Evolutionary conservation across 92 coral and sea anemone genomes (phyloP).

Genomic region (Diadumene lineata): DNA sequence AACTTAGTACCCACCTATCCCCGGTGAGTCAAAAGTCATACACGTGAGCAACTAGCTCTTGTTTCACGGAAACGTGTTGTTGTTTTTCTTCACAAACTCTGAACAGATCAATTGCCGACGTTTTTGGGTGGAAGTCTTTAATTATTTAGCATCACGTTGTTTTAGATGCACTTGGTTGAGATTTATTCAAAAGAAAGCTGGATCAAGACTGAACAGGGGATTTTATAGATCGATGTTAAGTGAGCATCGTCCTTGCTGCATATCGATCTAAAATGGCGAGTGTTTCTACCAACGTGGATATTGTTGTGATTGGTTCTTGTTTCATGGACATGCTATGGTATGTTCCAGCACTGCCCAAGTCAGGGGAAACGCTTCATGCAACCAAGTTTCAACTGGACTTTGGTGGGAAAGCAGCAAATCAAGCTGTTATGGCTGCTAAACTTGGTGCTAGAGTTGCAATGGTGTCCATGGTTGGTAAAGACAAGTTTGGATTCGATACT

Average conservation of each 20-base stretch:
- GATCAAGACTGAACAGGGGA: too few species aligned
- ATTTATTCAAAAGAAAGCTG: too few species aligned
- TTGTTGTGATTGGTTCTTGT: slow-evolving; percentile 88
- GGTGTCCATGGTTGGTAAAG: slow-evolving; percentile 83
- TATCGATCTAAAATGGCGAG: slow-evolving; percentile 4
- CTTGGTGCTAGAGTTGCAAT: slow-evolving; percentile 84
- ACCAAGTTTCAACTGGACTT: slow-evolving; percentile 77
- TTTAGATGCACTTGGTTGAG: too few species aligned
- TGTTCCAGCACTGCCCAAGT: slow-evolving; percentile 66
- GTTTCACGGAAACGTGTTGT: too few species aligned
- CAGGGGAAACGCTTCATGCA: slow-evolving; percentile 82
- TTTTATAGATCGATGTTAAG: too few species aligned
- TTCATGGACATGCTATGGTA: slow-evolving; percentile 88
- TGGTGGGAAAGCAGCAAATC: slow-evolving; percentile 96
- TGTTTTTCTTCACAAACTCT: too few species aligned
- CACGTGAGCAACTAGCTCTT: too few species aligned
- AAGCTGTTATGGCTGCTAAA: slow-evolving; percentile 93
- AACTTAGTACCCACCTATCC: too few species aligned
- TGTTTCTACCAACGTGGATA: slow-evolving; percentile 40
- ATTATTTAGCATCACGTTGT: too few species aligned
- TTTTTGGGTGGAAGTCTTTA: too few species aligned
- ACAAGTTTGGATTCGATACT: slow-evolving; percentile 84
- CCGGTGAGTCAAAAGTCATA: too few species aligned
- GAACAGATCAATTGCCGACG: too few species aligned
- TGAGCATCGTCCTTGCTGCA: neutral